Conservation (phyloP, 1,140 invertebrate genomes). For the Drosophila cardini region DNA sequence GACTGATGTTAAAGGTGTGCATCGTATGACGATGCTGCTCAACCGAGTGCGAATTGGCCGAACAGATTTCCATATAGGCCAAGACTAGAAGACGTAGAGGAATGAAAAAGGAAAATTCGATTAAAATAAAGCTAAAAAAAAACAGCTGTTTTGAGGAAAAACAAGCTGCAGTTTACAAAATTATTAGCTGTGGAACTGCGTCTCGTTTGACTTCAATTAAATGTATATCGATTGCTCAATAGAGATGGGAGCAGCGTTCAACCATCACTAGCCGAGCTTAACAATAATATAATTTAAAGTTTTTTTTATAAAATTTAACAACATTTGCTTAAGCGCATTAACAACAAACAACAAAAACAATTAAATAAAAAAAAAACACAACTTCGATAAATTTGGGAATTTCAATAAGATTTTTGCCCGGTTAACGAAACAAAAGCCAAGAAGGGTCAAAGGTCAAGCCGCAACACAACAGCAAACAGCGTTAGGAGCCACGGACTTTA, state of each 20-base stretch:
- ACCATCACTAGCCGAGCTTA: not conserved
- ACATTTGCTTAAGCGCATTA: slow-evolving; percentile 23
- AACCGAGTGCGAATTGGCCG: slow-evolving; percentile 88
- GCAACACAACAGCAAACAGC: slow-evolving; percentile 34
- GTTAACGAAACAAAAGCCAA: slow-evolving; percentile 1
- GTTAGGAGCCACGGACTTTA: slow-evolving; percentile 3
- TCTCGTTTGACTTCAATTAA: slow-evolving; percentile 16
- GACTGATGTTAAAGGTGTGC: slow-evolving; percentile 90
- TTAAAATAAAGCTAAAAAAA: slow-evolving; percentile 8
- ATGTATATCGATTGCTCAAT: not conserved
- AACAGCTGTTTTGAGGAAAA: not conserved
- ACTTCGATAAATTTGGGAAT: not conserved
- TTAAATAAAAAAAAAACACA: slow-evolving; percentile 19
- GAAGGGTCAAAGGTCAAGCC: not conserved
- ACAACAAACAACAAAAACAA: slow-evolving; percentile 57
- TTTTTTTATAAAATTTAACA: not conserved
- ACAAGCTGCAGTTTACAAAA: slow-evolving; percentile 9
- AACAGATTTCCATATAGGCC: slow-evolving; percentile 98
- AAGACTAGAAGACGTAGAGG: slow-evolving; percentile 88
- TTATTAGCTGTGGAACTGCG: slow-evolving; percentile 14
- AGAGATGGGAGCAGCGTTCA: not conserved
- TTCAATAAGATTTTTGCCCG: not conserved
- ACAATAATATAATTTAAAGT: too few species aligned
- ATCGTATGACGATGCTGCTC: slow-evolving; percentile 88
- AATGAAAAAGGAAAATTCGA: not conserved